Percentiles rank a stretch among this genome's conserved stretches.
Conservation (phyloP, 2,797 vertebrate species). For the Lepus townsendii region DNA sequence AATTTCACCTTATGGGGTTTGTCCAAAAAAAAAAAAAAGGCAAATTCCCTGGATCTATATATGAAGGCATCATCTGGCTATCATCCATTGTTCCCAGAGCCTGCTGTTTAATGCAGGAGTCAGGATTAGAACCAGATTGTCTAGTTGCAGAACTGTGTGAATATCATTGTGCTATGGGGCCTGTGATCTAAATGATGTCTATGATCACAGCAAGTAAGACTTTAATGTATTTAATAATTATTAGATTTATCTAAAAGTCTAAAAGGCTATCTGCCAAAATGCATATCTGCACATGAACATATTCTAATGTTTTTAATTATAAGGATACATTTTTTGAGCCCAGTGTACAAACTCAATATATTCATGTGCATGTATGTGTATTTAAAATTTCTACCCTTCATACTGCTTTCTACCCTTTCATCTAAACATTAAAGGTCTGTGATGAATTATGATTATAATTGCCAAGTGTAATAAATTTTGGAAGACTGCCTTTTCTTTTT, state of each 20-base stretch:
- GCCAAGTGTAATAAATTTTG: neutral
- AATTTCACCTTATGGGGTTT: neutral
- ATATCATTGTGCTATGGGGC: neutral
- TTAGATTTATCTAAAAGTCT: slow-evolving; percentile 12
- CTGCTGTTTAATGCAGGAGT: neutral
- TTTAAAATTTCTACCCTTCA: neutral
- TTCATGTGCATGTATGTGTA: neutral
- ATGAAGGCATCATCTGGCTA: neutral
- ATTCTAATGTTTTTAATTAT: slow-evolving; percentile 16
- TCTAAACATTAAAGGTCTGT: neutral
- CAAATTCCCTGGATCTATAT: neutral
- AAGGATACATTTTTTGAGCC: neutral
- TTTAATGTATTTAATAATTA: slow-evolving; percentile 36
- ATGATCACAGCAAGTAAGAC: neutral
- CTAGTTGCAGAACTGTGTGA: neutral
- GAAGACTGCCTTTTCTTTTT: neutral
- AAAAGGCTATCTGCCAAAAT: neutral
- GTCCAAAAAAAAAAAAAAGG: too few species aligned
- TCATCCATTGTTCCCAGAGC: neutral
- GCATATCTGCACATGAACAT: neutral
- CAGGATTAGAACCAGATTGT: neutral
- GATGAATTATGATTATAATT: neutral
- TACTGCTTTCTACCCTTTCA: neutral
- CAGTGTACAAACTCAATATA: neutral
- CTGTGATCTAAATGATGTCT: neutral